Evolutionary conservation across 2,113 vertebrate species (phyloP), one percentile per base, ranked within the genome.

Genomic region (Toxotes chatareus): DNA sequence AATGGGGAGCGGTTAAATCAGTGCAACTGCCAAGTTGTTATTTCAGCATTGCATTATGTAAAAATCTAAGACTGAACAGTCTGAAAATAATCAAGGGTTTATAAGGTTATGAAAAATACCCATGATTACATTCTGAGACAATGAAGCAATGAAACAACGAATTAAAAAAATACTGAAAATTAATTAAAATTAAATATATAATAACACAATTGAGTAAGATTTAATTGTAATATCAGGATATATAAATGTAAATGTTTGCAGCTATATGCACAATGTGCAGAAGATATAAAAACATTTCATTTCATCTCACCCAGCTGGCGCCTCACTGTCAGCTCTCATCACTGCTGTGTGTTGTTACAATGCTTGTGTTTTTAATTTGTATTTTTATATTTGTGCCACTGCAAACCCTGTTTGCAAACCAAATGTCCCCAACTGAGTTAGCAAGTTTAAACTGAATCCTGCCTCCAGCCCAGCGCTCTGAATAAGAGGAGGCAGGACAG

Each of bases 371-470:
- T 75, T 14, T 57, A 46, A 57, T 73, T 76, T 83, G 23, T 46
- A 46, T 68, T 59, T 71, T 56, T n/a, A 16, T 36, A 27, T 82
- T n/a, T 66, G 59, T 64, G n/a, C n/a, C 46, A 6, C 27, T 27
- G 27, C 27, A 27, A 27, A 27, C 27, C 31, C 34, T 60, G 53
- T 71, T 67, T 46, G 67, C 40, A 80, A 77, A 81, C 27, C 51
- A 61, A 70, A 78, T 44, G 49, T 42, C 61, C 12, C 55, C 10
- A 31, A 66, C 67, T 23, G 23, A 7, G n/a, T 59, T 64, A 64
- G 38, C 19, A 44, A 34, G 56, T 65, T 66, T 61, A 69, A 73
- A 77, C 40, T 47, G 38, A 73, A 78, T 77, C 34, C 69, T 42
- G 59, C 36, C 56, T 68, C 56, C 23, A 19, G 49, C 17, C 44